phyloP scores from a whole-genome alignment of 1,140 invertebrate species.

The Atopsyche davidsoni region DNA sequence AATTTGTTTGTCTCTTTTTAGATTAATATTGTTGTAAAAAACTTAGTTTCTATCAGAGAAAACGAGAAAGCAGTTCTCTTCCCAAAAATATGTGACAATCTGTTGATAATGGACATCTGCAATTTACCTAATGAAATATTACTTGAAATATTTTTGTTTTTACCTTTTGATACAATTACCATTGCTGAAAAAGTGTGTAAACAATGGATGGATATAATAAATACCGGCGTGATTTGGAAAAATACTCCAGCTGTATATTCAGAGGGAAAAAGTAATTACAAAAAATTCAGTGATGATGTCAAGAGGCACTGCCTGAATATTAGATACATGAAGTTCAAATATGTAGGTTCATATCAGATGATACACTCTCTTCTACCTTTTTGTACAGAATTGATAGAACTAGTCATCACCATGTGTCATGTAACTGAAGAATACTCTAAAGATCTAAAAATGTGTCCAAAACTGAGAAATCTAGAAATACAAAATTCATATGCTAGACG shows the following conservation, averaged over 20 bases:
- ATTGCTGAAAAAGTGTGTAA: conserved; percentile 36
- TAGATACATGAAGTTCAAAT: conserved; percentile 11
- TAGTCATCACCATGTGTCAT: conserved; percentile 6
- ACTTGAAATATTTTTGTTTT: conserved; percentile 38
- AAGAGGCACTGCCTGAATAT: conserved; percentile 6
- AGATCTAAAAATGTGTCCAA: conserved; percentile 1
- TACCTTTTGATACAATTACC: conserved; percentile 37
- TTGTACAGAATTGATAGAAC: conserved; percentile 1
- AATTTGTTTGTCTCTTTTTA: not conserved
- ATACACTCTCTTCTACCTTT: conserved; percentile 2
- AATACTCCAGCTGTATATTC: conserved; percentile 36
- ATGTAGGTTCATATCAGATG: not conserved
- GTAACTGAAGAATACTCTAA: not conserved
- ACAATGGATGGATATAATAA: conserved; percentile 37
- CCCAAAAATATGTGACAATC: not conserved
- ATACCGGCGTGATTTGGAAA: conserved; percentile 38
- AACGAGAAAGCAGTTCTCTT: not conserved
- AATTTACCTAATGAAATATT: conserved; percentile 42
- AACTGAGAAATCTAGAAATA: conserved; percentile 1
- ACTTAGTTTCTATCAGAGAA: not conserved
- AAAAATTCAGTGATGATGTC: conserved; percentile 5
- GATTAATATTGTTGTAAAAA: not conserved
- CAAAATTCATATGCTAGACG: conserved; percentile 3
- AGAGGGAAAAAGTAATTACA: conserved; percentile 27
- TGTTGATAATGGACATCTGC: conserved; percentile 30